phyloP scores from a whole-genome alignment of 1,140 invertebrate species.

The Heliconius melpomene region DNA sequence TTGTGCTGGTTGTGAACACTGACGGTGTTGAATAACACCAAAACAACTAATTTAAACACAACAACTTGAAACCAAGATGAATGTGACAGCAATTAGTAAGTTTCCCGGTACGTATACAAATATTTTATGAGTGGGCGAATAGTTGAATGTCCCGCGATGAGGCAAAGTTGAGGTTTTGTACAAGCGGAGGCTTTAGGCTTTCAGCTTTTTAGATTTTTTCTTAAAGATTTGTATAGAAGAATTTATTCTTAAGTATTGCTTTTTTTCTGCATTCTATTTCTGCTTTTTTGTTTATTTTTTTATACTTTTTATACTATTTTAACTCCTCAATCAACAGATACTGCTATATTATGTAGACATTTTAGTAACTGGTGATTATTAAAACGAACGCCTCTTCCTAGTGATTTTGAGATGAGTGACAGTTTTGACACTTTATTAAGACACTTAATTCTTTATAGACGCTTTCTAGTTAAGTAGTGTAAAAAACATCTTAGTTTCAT shows the following conservation, averaged over 20 bases:
- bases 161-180: background rate
- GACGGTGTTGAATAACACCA: background rate
- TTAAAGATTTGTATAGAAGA: background rate
- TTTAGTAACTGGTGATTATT: too few species aligned
- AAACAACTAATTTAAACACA: background rate
- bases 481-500: too few species aligned
- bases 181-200: too few species aligned
- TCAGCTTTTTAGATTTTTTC: background rate
- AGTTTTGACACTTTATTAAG: too few species aligned
- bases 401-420: too few species aligned
- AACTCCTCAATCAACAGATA: too few species aligned
- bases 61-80: conserved; percentile 31
- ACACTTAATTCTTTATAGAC: too few species aligned
- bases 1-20: too few species aligned
- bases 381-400: too few species aligned
- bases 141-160: conserved; percentile 15
- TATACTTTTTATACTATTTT: background rate
- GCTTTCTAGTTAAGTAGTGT: too few species aligned
- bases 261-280: background rate
- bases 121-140: conserved; percentile 1
- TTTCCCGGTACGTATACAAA: conserved; percentile 7
- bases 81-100: conserved; percentile 36
- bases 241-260: background rate
- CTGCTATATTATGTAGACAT: too few species aligned
- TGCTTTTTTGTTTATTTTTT: background rate